Base-by-base conservation (phyloP, 2,888 invertebrate genomes). In the Molanna angustata region DNA sequence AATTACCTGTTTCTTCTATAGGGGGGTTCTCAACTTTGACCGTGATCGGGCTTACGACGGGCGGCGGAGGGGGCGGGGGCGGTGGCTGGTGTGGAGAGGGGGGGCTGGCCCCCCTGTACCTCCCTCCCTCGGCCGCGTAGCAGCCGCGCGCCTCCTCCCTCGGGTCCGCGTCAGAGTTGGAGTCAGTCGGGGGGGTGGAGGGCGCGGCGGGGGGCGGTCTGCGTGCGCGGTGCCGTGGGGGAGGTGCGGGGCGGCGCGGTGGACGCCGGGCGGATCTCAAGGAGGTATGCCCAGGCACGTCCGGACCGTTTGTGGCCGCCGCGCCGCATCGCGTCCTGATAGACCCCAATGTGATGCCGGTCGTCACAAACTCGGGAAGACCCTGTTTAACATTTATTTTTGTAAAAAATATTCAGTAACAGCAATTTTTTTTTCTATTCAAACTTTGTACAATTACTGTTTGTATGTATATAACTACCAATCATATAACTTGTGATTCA, bases 341-440 rank as follows among this genome's bases (percentile, higher is more conserved):
- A 66, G 71, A 9, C 67, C 86, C 82, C 47, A 93, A 69, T 6
- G 85, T 84, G 61, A 93, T 85, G 43, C 86, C 88, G 61, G 82
- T 80, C 11, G 86, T 88, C 63, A 87, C 86, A 46, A 90, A 74
- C 67, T 90, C 90, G 14, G 87, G 85, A 66, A 88, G 84, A 63
- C 80, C 79, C 83, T 86, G 64, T 6, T n/a, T n/a, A n/a, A n/a
- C n/a, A n/a, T n/a, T n/a, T n/a, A n/a, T n/a, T n/a, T n/a, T n/a
- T n/a, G n/a, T n/a, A n/a, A n/a, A n/a, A n/a, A n/a, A n/a, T n/a
- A n/a, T n/a, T n/a, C n/a, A n/a, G n/a, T n/a, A n/a, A n/a, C n/a
- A n/a, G n/a, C n/a, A n/a, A n/a, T n/a, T n/a, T n/a, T n/a, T n/a
- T n/a, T n/a, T n/a, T n/a, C n/a, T n/a, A n/a, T n/a, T n/a, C n/a